Conservation (phyloP, 2,797 vertebrate species). For the Hydrolagus colliei region DNA sequence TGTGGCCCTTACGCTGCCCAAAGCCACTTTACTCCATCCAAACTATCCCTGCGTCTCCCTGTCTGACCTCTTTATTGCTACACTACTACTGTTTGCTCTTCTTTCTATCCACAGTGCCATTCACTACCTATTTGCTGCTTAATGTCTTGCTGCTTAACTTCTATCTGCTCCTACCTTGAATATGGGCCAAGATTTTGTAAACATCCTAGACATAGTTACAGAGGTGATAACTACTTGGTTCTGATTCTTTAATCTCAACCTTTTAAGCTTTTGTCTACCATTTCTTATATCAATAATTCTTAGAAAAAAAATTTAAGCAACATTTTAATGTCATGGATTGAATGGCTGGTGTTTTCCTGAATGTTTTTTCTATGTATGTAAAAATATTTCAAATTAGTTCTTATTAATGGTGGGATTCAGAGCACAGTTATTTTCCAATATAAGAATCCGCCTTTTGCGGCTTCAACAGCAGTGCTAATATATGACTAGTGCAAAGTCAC, state of each 20-base stretch:
- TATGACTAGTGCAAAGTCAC: no score
- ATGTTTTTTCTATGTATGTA: background rate
- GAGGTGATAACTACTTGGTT: background rate
- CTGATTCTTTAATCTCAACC: background rate
- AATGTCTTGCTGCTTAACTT: background rate
- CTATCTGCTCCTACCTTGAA: no score
- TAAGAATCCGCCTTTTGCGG: no score
- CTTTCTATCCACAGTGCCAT: background rate
- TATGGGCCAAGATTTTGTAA: background rate
- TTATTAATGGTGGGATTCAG: background rate
- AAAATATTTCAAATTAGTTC: background rate
- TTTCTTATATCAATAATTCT: background rate
- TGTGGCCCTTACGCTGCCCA: background rate
- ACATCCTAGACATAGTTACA: background rate
- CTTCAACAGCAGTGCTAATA: no score
- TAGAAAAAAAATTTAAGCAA: background rate
- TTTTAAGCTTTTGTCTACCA: background rate
- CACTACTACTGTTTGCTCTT: no score
- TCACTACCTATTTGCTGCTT: background rate
- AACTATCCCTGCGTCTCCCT: background rate
- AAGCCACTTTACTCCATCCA: background rate
- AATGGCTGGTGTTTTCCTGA: background rate
- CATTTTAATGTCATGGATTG: background rate
- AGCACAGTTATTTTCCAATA: no score
- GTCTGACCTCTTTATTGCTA: background rate